Evolutionary conservation across 2,797 vertebrate species (phyloP).

Genomic region (Clarias fuscus): DNA sequence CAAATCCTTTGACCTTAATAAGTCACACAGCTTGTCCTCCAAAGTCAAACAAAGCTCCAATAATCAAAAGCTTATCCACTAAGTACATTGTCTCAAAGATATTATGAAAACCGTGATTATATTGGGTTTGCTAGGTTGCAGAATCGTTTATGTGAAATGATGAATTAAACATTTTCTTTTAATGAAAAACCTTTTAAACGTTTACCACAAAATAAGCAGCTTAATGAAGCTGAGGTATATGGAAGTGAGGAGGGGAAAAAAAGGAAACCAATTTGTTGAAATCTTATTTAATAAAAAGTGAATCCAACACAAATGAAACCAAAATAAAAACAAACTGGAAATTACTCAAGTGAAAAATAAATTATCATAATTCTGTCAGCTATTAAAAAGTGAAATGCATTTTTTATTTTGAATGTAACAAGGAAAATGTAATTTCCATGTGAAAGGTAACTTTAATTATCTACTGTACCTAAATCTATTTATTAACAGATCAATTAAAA

Average conservation of each 20-base stretch:
- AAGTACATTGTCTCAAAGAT: constrained; percentile 1
- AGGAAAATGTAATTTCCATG: background rate
- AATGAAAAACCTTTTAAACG: background rate
- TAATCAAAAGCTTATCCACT: constrained; percentile 20
- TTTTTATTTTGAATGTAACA: background rate
- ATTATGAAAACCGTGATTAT: background rate
- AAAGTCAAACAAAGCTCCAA: constrained; percentile 18
- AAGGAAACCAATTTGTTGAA: background rate
- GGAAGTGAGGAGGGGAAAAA: background rate
- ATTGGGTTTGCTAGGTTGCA: constrained; percentile 4
- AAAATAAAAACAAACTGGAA: background rate
- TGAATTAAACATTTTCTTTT: background rate
- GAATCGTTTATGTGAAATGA: constrained; percentile 1
- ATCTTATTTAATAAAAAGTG: background rate
- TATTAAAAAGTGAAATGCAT: background rate
- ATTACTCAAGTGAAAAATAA: background rate
- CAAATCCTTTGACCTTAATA: constrained; percentile 31
- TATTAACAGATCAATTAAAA: background rate
- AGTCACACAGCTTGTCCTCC: constrained; percentile 20
- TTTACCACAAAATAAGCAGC: background rate
- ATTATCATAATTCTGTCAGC: background rate
- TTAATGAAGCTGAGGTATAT: background rate
- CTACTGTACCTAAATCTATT: background rate
- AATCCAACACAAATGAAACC: too few relatives aligned
- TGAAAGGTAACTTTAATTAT: background rate